These are phyloP conservation scores for Hylomyscus alleni DNA, from an alignment of 2,797 vertebrate genomes.

Conservation along the genomic window DNA sequence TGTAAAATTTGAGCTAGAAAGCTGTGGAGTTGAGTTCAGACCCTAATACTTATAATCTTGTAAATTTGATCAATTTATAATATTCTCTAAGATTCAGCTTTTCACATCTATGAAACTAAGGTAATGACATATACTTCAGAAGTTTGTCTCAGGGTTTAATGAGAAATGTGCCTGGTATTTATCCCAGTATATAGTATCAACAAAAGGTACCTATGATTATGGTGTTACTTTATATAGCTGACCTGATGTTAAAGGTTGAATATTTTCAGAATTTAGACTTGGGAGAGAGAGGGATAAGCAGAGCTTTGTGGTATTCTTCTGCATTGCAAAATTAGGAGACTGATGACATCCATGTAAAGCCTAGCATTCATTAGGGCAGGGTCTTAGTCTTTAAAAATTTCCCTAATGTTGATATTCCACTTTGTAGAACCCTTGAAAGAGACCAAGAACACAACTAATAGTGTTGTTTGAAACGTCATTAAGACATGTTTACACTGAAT, in stretches of 20 bases:
- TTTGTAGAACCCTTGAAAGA: neutral
- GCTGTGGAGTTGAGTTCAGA: neutral
- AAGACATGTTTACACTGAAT: neutral
- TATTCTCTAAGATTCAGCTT: conserved; percentile 6
- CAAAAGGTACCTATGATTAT: neutral
- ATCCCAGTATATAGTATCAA: neutral
- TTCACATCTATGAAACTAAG: conserved; percentile 26
- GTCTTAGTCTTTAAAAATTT: neutral
- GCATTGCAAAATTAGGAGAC: neutral
- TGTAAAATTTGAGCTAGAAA: conserved; percentile 1
- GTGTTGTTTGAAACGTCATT: neutral
- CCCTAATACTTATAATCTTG: neutral
- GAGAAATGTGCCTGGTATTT: neutral
- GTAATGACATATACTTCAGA: neutral
- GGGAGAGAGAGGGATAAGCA: neutral
- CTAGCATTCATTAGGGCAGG: neutral
- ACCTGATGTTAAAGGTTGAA: neutral
- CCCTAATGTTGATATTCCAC: neutral
- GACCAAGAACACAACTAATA: conserved; percentile 32
- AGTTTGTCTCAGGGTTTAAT: neutral
- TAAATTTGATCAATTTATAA: conserved; percentile 18
- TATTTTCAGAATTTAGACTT: neutral
- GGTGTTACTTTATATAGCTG: neutral
- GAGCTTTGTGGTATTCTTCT: neutral
- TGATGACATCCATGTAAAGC: neutral